phyloP scores from a whole-genome alignment of 2,797 vertebrate species.

The Gouania willdenowi region DNA sequence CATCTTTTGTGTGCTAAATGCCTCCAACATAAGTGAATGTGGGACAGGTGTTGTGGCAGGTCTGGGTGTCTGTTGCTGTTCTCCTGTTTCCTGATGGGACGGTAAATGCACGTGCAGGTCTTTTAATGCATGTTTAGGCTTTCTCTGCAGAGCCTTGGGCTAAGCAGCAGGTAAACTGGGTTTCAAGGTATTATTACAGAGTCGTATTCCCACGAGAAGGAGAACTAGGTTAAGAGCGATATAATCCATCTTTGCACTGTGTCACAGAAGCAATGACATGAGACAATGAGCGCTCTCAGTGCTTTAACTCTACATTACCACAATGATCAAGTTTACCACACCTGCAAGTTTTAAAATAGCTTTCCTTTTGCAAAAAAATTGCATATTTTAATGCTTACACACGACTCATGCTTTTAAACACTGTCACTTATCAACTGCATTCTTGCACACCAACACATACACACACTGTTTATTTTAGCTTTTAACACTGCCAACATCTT shows the following conservation, averaged over 20 bases:
- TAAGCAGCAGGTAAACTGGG: conserved; percentile 26
- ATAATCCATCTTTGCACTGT: conserved; percentile 6
- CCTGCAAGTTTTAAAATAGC: too few species aligned
- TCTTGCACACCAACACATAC: too few species aligned
- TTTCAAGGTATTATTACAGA: conserved; percentile 4
- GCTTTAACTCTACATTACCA: too few species aligned
- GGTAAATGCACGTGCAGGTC: conserved; percentile 42
- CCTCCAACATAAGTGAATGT: background rate
- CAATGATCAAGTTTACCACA: too few species aligned
- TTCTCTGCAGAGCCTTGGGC: conserved; percentile 30
- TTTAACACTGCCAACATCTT: too few species aligned
- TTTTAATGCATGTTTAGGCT: conserved; percentile 62
- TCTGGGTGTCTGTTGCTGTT: conserved; percentile 35
- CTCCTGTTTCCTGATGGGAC: conserved; percentile 47
- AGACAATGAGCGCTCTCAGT: too few species aligned
- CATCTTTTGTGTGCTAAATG: background rate
- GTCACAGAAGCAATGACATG: background rate
- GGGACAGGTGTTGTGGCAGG: conserved; percentile 10
- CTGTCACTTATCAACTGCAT: too few species aligned
- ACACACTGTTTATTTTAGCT: too few species aligned
- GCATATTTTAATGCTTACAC: too few species aligned
- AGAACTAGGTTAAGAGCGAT: background rate
- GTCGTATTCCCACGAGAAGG: background rate
- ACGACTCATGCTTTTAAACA: too few species aligned
- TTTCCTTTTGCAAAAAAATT: too few species aligned